These are phyloP conservation scores for Sphaerodactylus townsendi DNA, from an alignment of 2,113 vertebrate species.

Conservation along the genomic window DNA sequence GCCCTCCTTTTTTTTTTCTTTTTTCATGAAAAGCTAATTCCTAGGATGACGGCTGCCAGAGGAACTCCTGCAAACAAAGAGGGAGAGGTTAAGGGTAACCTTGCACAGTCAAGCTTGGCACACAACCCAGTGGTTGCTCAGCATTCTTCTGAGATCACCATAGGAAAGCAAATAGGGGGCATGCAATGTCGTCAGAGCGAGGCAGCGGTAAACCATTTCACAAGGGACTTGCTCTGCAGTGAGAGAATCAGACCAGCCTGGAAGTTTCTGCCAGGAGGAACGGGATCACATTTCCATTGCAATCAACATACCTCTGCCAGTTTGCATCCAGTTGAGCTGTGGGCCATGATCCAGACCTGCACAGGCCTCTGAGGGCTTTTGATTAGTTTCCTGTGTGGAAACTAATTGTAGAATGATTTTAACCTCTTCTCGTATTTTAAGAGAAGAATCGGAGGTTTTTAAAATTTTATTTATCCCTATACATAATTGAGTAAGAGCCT, in stretches of 20 bases:
- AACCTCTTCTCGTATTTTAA: neutral
- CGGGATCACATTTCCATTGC: neutral
- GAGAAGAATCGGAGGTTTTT: neutral
- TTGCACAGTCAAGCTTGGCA: slow-evolving; percentile 63
- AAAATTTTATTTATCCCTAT: no score
- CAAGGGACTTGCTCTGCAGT: neutral
- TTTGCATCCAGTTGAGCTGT: neutral
- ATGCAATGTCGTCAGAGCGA: slow-evolving; percentile 34
- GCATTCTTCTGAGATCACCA: slow-evolving; percentile 50
- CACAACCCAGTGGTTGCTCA: slow-evolving; percentile 55
- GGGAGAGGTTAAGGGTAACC: slow-evolving; percentile 48
- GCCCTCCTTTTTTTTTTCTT: slow-evolving; percentile 10
- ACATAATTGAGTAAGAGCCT: no score
- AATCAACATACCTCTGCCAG: neutral
- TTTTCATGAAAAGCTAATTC: slow-evolving; percentile 60
- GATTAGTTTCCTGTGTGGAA: neutral
- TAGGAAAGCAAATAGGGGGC: slow-evolving; percentile 56
- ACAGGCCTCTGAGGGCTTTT: neutral
- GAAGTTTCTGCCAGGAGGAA: slow-evolving; percentile 12
- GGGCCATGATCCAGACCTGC: neutral
- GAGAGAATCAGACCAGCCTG: neutral
- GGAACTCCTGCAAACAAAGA: slow-evolving; percentile 50
- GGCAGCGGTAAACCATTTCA: slow-evolving; percentile 42
- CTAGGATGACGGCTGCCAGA: slow-evolving; percentile 49
- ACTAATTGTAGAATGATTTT: neutral